These are phyloP conservation scores for Stenodema calcarata DNA, from an alignment of 2,888 invertebrate genomes.

Conservation along the genomic window DNA sequence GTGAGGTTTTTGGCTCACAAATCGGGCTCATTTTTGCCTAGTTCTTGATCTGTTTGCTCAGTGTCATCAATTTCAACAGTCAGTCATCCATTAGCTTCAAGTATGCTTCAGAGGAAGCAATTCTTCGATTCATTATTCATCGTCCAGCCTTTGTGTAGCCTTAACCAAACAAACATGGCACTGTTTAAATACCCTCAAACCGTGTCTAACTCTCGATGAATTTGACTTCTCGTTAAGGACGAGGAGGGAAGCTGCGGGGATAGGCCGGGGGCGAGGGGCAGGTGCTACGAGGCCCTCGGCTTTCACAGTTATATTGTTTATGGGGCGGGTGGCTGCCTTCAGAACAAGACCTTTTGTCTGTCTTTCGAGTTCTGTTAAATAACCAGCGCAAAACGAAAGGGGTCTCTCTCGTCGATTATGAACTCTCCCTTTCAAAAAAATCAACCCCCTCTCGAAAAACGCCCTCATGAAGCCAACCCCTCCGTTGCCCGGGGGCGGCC, in stretches of 20 bases:
- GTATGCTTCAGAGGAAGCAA: not conserved
- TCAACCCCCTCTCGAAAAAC: not conserved
- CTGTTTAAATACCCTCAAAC: slow-evolving; percentile 39
- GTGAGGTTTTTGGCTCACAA: too few species aligned
- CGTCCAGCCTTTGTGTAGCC: not conserved
- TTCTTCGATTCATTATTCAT: not conserved
- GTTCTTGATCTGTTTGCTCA: too few species aligned
- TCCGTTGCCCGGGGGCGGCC: not conserved
- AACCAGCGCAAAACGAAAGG: slow-evolving; percentile 47
- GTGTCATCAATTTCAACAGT: too few species aligned
- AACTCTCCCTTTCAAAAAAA: slow-evolving; percentile 42
- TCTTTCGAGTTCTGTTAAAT: slow-evolving; percentile 45
- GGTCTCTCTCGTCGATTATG: slow-evolving; percentile 37
- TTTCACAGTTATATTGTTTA: slow-evolving; percentile 40
- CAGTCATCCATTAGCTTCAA: too few species aligned
- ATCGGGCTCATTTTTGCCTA: too few species aligned
- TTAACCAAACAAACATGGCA: slow-evolving; percentile 39
- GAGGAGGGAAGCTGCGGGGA: not conserved
- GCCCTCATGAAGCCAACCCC: not conserved
- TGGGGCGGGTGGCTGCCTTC: slow-evolving; percentile 37
- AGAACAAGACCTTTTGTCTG: slow-evolving; percentile 15
- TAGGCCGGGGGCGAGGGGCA: slow-evolving; percentile 1
- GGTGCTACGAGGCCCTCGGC: slow-evolving; percentile 1
- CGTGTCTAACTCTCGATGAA: slow-evolving; percentile 41
- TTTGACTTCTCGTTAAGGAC: slow-evolving; percentile 43